These are phyloP conservation scores for Chaetura pelagica DNA, from an alignment of 2,113 vertebrate species.

Conservation along the genomic window DNA sequence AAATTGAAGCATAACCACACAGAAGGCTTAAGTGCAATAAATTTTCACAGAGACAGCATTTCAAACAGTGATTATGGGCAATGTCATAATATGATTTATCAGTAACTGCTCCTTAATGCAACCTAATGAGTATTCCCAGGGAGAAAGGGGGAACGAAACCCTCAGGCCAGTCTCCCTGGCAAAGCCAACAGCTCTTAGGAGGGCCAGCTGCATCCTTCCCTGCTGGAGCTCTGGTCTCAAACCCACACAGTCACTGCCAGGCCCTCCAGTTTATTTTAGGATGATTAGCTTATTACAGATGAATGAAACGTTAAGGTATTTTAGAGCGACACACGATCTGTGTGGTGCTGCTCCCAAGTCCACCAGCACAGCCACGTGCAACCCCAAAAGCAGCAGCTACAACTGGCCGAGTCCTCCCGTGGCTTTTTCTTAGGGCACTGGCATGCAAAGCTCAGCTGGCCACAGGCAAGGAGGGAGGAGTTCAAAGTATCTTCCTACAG, in stretches of 20 bases:
- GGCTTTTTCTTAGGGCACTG: neutral
- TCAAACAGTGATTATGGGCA: conserved; percentile 30
- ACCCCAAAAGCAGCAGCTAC: conserved; percentile 66
- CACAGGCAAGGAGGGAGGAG: neutral
- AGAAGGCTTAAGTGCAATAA: conserved; percentile 35
- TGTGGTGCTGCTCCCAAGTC: neutral
- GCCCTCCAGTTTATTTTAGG: conserved; percentile 61
- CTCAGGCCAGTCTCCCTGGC: neutral
- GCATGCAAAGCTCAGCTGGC: conserved; percentile 1
- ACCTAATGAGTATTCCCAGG: conserved; percentile 37
- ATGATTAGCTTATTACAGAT: conserved; percentile 55
- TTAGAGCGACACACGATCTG: conserved; percentile 64
- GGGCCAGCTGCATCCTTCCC: conserved; percentile 15
- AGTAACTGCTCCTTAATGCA: conserved; percentile 36
- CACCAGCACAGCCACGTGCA: conserved; percentile 39
- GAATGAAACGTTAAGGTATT: conserved; percentile 58
- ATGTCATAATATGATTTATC: conserved; percentile 58
- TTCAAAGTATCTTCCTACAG: neutral
- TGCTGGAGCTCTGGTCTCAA: conserved; percentile 13
- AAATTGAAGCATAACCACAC: conserved; percentile 26
- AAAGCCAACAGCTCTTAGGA: neutral
- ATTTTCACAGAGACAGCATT: conserved; percentile 47
- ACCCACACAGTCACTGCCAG: conserved; percentile 2
- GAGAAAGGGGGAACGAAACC: neutral
- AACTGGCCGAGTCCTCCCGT: neutral